phyloP scores from a whole-genome alignment of 2,113 vertebrate genomes.

The Gallinago undulata region DNA sequence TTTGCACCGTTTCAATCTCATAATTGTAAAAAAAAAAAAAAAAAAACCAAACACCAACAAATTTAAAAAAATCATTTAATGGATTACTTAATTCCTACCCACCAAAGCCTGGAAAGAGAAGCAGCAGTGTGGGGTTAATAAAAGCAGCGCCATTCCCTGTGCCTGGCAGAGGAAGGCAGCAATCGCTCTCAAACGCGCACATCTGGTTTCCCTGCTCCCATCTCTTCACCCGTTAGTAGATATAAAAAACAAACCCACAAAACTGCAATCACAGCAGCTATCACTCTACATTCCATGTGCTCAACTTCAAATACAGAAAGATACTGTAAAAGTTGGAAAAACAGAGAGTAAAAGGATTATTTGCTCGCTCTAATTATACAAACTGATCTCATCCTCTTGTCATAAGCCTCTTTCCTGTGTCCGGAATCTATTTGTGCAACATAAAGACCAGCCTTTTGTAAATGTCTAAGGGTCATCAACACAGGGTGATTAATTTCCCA shows the following conservation, averaged over 20 bases:
- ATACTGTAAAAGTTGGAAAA: conserved; percentile 60
- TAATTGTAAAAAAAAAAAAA: neutral
- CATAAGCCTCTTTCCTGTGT: conserved; percentile 79
- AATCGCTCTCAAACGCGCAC: neutral
- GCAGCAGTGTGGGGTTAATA: neutral
- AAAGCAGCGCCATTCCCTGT: fast-evolving
- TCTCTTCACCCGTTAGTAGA: neutral
- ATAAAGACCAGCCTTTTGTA: conserved; percentile 40
- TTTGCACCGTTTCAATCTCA: neutral
- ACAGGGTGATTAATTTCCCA: conserved; percentile 8
- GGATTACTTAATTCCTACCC: neutral
- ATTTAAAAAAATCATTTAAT: neutral
- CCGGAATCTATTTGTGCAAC: conserved; percentile 67
- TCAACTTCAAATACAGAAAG: conserved; percentile 50
- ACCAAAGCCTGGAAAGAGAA: neutral
- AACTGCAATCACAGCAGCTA: neutral
- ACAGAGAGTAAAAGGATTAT: conserved; percentile 79
- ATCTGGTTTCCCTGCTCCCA: neutral
- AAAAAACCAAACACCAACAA: too few species aligned
- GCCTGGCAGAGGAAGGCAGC: neutral
- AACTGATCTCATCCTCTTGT: conserved; percentile 82
- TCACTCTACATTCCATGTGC: neutral
- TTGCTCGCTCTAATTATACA: conserved; percentile 83
- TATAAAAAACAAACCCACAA: neutral
- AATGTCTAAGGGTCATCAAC: conserved; percentile 28